A percentile compares a stretch with the other conserved stretches of the same genome.
Evolutionary conservation across 2,888 invertebrate genomes (phyloP).

Genomic region (Mesoligia furuncula): DNA sequence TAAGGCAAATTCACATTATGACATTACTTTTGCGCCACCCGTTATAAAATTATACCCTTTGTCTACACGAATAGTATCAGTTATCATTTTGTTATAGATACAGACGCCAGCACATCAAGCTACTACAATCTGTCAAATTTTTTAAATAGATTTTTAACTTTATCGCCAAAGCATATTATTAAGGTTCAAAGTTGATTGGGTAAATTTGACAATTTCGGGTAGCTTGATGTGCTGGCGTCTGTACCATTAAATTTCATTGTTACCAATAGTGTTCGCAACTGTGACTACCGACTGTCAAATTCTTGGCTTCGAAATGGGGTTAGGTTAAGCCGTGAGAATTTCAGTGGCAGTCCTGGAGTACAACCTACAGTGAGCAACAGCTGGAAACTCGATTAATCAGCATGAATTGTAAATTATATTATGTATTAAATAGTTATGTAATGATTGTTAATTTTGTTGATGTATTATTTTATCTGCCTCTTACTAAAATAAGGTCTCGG

Average conservation of each 20-base stretch:
- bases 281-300: no score
- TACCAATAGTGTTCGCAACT: background rate
- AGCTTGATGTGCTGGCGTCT: no score
- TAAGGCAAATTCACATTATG: background rate
- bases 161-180: no score
- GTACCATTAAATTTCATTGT: background rate
- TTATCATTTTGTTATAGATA: no score
- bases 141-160: no score
- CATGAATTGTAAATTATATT: slow-evolving; percentile 19
- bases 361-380: background rate
- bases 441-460: background rate
- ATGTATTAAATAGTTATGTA: slow-evolving; percentile 23
- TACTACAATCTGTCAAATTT: no score
- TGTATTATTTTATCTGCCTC: background rate
- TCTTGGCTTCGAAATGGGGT: background rate
- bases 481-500: background rate
- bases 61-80: background rate
- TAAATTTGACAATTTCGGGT: no score
- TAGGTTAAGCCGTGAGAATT: background rate
- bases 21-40: background rate
- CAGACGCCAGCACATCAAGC: no score
- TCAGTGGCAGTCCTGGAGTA: background rate
- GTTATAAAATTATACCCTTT: background rate
- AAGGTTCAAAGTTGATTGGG: no score
- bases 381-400: background rate